Evolutionary conservation across 2,113 vertebrate genomes (phyloP).

Genomic region (Erythrocercus mccallii): DNA sequence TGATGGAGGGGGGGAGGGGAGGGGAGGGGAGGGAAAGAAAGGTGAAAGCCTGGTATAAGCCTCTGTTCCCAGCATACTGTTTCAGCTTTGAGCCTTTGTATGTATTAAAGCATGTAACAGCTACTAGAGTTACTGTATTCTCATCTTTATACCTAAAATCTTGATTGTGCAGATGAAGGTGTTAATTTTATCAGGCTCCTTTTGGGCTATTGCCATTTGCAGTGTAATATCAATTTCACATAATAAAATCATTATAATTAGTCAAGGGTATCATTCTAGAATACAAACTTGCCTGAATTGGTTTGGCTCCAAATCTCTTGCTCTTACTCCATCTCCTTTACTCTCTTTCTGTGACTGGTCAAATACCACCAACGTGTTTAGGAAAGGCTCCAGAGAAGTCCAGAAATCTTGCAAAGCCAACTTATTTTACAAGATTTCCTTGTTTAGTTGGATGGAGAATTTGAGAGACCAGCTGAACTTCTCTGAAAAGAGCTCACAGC

Average conservation of each 20-base stretch:
- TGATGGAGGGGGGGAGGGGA: not conserved
- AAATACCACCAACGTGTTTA: not conserved
- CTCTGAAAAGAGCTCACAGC: not conserved
- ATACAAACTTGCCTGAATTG: not conserved
- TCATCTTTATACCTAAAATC: not conserved
- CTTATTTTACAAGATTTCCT: not conserved
- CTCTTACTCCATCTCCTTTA: not conserved
- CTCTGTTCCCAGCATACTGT: conserved; percentile 23
- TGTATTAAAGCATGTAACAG: not conserved
- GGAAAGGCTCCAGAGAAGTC: not conserved
- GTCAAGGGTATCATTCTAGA: not conserved
- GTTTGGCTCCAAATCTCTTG: not conserved
- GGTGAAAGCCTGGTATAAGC: conserved; percentile 42
- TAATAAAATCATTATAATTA: conserved; percentile 4
- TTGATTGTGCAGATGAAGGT: not conserved
- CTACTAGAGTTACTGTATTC: not conserved
- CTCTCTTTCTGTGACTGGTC: not conserved
- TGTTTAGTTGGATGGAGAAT: not conserved
- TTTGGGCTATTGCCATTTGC: not conserved
- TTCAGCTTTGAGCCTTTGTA: conserved; percentile 26
- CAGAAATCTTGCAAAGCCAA: not conserved
- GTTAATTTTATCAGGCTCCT: conserved; percentile 31
- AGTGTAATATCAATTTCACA: not conserved
- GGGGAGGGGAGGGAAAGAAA: not conserved
- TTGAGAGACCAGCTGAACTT: not conserved